phyloP scores from a whole-genome alignment of 1,140 invertebrate genomes.

The fruit fly (Drosophila melanogaster) region Release_6_plus_ISO1_MT NC_004354.4:10320001-10320500 shows the following conservation, averaged over 20 bases:
- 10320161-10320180: constrained; percentile 9
- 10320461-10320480: constrained; percentile 71
- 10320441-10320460: constrained; percentile 66
- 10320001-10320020: no score
- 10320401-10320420: constrained; percentile 22
- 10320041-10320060: no score
- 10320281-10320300: neutral
- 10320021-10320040: no score
- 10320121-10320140: constrained; percentile 4
- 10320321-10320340: constrained; percentile 41
- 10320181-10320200: constrained; percentile 10
- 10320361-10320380: constrained; percentile 36
- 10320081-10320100: neutral
- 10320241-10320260: constrained; percentile 22
- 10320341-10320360: constrained; percentile 23
- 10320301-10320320: constrained; percentile 2
- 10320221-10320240: constrained; percentile 35
- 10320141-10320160: constrained; percentile 6
- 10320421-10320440: constrained; percentile 47
- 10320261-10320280: constrained; percentile 1
- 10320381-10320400: constrained; percentile 34
- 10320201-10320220: constrained; percentile 10
- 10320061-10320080: neutral
- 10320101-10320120: neutral
- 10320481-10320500: constrained; percentile 37